These are phyloP conservation scores for Tragelaphus eurycerus DNA, from an alignment of 2,797 vertebrate genomes.

Conservation along the genomic window DNA sequence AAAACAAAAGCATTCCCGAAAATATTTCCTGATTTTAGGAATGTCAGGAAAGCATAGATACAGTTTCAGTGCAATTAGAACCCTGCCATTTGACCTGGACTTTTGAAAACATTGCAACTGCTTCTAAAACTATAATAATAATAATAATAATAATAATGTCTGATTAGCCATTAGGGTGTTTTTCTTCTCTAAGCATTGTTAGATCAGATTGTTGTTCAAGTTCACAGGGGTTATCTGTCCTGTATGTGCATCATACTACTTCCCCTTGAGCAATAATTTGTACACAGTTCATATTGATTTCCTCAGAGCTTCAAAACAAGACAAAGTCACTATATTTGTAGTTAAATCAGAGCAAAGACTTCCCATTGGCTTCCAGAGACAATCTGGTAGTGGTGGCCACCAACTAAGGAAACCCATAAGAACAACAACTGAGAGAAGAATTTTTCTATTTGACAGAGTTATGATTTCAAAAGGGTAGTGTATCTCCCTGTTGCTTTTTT, in stretches of 20 bases:
- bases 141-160: background rate
- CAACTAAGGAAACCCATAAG: background rate
- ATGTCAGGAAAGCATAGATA: background rate
- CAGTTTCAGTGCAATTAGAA: background rate
- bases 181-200: background rate
- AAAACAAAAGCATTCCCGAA: background rate
- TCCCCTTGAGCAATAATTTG: background rate
- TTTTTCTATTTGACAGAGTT: background rate
- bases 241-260: background rate
- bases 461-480: background rate
- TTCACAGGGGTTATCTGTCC: background rate
- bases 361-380: background rate
- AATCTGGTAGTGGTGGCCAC: background rate
- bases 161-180: background rate
- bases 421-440: background rate
- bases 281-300: background rate
- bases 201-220: background rate
- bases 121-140: background rate
- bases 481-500: background rate
- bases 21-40: background rate
- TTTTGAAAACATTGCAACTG: background rate
- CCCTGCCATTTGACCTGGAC: background rate
- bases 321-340: background rate
- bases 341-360: background rate
- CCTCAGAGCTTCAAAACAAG: constrained; percentile 12